Base-by-base conservation (phyloP, 1,140 invertebrate genomes). In the Coptotermes formosanus region DNA sequence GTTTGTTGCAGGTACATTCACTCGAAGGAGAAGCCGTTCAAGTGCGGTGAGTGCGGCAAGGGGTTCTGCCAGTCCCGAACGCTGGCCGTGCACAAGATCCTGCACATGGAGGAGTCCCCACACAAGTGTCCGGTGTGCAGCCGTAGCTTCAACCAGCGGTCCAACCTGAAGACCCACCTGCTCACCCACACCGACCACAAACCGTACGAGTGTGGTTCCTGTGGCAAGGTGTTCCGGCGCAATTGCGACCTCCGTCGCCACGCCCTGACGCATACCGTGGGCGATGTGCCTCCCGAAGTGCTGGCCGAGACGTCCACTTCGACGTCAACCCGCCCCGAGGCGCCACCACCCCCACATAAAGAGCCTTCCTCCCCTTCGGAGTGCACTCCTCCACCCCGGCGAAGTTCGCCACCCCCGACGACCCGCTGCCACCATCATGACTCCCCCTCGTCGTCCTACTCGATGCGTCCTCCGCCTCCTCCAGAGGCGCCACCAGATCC, bases 1-100 rank as follows among this genome's bases (percentile, higher is more conserved):
- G 64, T 44, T 16, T 87, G 81, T 84, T 93, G 94, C 93, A 99
- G 97, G 92, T 99, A 98, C 90, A 99, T 98, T 88, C 98, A 99
- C 91, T 97, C 96, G 48, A 99, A 98, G 91, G 97, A 99, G 91
- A 99, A 99, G 90, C 98, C 98, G 0, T 99, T 98, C 93, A 98
- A 98, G 91, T 99, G 98, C 91, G 95, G 94, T 30, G 97, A 98
- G 91, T 99, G 98, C 90, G 97, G 97, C 84, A 99, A 99, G 91
- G 98, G 97, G 23, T 99, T 99, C 92, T 99, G 98, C 90, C 98
- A 99, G 89, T 97, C 96, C 30, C 93, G 98, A 64, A 99, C 98
- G 1, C 91, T 99, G 87, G 97, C 97, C 16, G 97, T 98, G 7
- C 98, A 99, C 93, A 97, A 97, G 90, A 97, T 98, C 89, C 93